Conservation (phyloP, 2,888 invertebrate species). For the Camptogramma bilineatum region DNA sequence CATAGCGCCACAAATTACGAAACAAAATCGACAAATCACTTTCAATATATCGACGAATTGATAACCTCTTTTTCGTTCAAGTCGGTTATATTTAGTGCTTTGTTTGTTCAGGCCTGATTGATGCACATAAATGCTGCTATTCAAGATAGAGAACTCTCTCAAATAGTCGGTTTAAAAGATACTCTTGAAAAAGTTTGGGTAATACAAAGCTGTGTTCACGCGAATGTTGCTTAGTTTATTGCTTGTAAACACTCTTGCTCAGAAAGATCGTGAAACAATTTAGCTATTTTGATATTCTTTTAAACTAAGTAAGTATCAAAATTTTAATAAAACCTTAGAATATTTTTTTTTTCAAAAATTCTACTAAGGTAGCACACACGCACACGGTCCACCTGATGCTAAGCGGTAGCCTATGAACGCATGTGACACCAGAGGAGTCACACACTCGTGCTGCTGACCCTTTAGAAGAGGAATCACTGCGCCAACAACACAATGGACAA, state of each 20-base stretch:
- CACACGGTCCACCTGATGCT: no score
- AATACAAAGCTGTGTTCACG: conserved; percentile 34
- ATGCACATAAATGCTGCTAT: conserved; percentile 74
- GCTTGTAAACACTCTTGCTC: not conserved
- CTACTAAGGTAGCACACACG: no score
- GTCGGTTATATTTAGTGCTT: conserved; percentile 18
- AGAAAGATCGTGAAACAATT: no score
- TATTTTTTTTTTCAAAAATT: no score
- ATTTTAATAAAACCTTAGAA: no score
- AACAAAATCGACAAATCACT: not conserved
- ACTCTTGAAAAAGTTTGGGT: conserved; percentile 42
- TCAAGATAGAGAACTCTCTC: conserved; percentile 50
- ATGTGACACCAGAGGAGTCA: no score
- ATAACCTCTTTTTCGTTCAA: conserved; percentile 2
- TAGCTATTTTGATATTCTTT: no score
- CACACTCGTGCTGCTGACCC: no score
- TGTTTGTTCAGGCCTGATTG: conserved; percentile 59
- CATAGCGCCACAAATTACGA: not conserved
- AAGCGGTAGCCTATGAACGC: no score
- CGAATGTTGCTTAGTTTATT: not conserved
- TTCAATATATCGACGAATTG: not conserved
- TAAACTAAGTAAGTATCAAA: no score
- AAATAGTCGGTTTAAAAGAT: conserved; percentile 49
- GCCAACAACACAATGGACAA: no score
- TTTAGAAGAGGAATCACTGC: no score